A percentile compares a stretch with the other conserved stretches of the same genome.
These are phyloP conservation scores for Cydia fagiglandana DNA, from an alignment of 1,140 invertebrate species.

Conservation along the genomic window DNA sequence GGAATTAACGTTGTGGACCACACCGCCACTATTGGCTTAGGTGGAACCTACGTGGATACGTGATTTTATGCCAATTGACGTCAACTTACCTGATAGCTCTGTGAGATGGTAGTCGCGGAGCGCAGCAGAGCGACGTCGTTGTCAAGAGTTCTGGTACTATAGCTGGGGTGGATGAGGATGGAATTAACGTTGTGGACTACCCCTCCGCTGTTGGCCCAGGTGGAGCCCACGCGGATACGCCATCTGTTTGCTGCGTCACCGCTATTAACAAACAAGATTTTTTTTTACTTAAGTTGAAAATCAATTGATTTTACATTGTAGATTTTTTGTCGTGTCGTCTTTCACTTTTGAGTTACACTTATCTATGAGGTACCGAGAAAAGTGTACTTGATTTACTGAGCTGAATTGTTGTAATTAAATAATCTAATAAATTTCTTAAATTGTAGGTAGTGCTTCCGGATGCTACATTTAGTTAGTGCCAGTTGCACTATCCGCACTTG, in stretches of 20 bases:
- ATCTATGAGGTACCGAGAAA: no score
- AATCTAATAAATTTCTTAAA: no score
- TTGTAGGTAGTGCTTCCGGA: no score
- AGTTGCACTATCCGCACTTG: no score
- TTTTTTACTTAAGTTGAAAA: neutral
- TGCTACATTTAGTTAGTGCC: no score
- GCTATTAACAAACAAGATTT: constrained; percentile 31
- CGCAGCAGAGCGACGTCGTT: constrained; percentile 81
- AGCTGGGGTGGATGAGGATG: constrained; percentile 75
- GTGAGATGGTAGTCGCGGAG: constrained; percentile 56
- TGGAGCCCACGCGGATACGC: constrained; percentile 51
- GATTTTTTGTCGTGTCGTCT: no score
- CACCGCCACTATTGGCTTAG: constrained; percentile 45
- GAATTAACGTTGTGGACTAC: constrained; percentile 42
- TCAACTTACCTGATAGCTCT: constrained; percentile 11
- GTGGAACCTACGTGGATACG: constrained; percentile 50
- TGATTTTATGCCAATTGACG: constrained; percentile 28
- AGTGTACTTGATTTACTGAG: no score
- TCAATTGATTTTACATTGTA: no score
- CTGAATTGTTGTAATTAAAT: no score
- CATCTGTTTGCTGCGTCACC: constrained; percentile 41
- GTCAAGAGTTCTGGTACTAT: constrained; percentile 76
- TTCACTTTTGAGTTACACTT: no score
- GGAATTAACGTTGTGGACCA: constrained; percentile 42
- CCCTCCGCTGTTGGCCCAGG: constrained; percentile 46